Evolutionary conservation across 64 coral and sea anemone genomes (phyloP).

Genomic region (Montipora foliosa): DNA sequence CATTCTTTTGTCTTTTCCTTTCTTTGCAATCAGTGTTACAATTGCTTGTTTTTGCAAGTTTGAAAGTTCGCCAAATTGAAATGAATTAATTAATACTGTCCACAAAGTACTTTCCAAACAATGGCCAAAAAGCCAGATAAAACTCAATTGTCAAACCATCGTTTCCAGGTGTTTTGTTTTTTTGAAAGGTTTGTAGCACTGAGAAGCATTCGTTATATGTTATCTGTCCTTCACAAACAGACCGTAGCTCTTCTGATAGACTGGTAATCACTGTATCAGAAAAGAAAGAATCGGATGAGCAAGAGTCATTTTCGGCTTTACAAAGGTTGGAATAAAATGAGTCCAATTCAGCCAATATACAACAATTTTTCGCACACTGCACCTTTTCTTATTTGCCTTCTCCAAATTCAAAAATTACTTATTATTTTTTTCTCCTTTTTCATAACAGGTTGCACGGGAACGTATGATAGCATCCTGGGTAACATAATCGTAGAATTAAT

Average conservation of each 20-base stretch:
- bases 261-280: not conserved
- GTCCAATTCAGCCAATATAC: not conserved
- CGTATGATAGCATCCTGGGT: conserved; percentile 24
- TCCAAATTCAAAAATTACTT: conserved; percentile 63
- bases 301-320: not conserved
- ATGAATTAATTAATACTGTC: too few species aligned
- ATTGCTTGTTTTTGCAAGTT: too few species aligned
- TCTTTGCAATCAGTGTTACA: too few species aligned
- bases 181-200: too few species aligned
- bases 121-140: too few species aligned
- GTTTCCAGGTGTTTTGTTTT: too few species aligned
- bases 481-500: conserved; percentile 49
- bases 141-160: too few species aligned
- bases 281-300: not conserved
- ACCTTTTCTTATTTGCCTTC: conserved; percentile 1
- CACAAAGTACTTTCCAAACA: too few species aligned
- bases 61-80: too few species aligned
- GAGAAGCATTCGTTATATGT: too few species aligned
- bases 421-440: conserved; percentile 67
- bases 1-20: too few species aligned
- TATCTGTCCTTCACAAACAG: not conserved
- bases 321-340: not conserved
- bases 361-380: conserved; percentile 12
- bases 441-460: conserved; percentile 50
- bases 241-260: not conserved